phyloP scores from a whole-genome alignment of 2,888 invertebrate species.

The Lumbricus terrestris region DNA sequence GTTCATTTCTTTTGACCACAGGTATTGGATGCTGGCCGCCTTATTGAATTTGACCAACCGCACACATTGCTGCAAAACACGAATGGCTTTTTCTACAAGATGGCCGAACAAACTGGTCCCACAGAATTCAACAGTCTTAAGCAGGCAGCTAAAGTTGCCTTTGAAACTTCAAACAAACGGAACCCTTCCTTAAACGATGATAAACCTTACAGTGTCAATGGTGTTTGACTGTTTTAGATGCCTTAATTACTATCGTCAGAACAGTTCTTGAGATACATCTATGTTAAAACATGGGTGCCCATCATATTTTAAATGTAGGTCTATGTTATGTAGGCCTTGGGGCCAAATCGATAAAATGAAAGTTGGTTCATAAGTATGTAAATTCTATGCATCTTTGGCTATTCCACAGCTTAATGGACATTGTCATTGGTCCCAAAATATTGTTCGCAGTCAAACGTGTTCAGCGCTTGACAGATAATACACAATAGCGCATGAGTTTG shows the following conservation, averaged over 20 bases:
- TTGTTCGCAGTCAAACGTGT: too few species aligned
- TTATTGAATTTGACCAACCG: conserved; percentile 8
- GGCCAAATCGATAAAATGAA: too few species aligned
- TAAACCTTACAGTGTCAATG: background rate
- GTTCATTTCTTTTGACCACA: background rate
- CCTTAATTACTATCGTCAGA: background rate
- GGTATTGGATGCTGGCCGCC: background rate
- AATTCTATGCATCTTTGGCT: too few species aligned
- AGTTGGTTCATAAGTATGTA: too few species aligned
- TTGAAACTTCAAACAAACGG: background rate
- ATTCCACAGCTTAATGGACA: too few species aligned
- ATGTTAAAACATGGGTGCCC: too few species aligned
- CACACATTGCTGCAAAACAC: conserved; percentile 3
- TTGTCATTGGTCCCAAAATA: too few species aligned
- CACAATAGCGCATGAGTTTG: too few species aligned
- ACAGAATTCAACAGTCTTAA: background rate
- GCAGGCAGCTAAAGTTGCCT: background rate
- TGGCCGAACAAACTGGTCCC: conserved; percentile 5
- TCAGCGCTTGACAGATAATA: too few species aligned
- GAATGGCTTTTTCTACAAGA: background rate
- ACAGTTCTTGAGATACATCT: background rate
- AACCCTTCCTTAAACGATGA: background rate
- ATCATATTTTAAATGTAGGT: too few species aligned
- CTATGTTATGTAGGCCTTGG: too few species aligned
- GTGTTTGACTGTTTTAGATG: background rate